Evolutionary conservation across 2,797 vertebrate genomes (phyloP).

Genomic region (Geotria australis): DNA sequence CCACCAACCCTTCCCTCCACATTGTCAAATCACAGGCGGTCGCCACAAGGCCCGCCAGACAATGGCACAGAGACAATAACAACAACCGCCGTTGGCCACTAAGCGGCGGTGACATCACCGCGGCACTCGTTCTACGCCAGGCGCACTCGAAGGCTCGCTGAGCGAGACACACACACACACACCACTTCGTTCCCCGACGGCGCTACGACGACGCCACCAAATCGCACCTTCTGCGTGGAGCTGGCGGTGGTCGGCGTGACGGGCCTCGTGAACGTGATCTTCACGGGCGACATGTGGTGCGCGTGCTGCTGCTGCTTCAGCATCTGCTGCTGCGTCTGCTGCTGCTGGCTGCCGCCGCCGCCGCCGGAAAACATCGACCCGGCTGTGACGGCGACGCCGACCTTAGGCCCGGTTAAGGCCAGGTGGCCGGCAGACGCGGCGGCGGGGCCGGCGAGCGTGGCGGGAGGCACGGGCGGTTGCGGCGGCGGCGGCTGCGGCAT

Average conservation of each 20-base stretch:
- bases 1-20: too few species aligned
- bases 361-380: slow-evolving; percentile 6
- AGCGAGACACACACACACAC: too few species aligned
- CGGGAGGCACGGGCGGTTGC: slow-evolving; percentile 8
- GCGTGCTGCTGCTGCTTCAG: slow-evolving; percentile 98
- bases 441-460: slow-evolving; percentile 40
- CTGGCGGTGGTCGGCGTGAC: slow-evolving; percentile 72
- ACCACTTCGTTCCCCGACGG: too few species aligned
- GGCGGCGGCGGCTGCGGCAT: slow-evolving; percentile 55
- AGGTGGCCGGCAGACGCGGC: slow-evolving; percentile 15
- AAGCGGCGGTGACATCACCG: too few species aligned
- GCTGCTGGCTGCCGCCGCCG: slow-evolving; percentile 42
- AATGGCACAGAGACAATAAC: too few species aligned
- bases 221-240: slow-evolving; percentile 71
- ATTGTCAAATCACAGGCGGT: too few species aligned
- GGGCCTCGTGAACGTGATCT: slow-evolving; percentile 97
- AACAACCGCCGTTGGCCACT: too few species aligned
- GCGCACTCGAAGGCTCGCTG: too few species aligned
- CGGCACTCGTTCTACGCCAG: too few species aligned
- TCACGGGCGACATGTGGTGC: slow-evolving; percentile 87
- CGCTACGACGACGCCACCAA: background rate
- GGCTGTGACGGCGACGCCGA: slow-evolving; percentile 34
- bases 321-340: slow-evolving; percentile 93
- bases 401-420: slow-evolving; percentile 8
- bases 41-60: too few species aligned